Conservation (phyloP, 2,113 vertebrate species). For the Oryzias celebensis region DNA sequence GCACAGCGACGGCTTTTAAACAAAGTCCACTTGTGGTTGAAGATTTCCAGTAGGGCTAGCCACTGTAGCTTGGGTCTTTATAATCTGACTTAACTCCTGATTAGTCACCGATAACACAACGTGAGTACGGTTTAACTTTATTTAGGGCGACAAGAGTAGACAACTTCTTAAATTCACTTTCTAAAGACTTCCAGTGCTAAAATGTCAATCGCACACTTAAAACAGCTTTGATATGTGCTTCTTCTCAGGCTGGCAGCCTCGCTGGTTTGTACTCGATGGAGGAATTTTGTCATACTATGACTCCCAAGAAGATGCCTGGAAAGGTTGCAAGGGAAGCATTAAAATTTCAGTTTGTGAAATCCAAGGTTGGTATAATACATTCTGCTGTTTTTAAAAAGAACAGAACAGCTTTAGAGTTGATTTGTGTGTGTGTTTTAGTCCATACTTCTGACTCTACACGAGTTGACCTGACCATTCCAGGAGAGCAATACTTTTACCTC, state of each 20-base stretch:
- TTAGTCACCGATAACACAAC: slow-evolving; percentile 30
- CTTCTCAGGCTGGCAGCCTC: slow-evolving; percentile 93
- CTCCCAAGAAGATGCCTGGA: slow-evolving; percentile 96
- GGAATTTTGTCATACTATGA: slow-evolving; percentile 96
- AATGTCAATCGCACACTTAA: neutral
- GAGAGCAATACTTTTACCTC: slow-evolving; percentile 97
- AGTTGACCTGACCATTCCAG: slow-evolving; percentile 94
- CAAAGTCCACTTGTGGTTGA: neutral
- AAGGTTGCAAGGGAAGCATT: slow-evolving; percentile 98
- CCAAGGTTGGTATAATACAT: slow-evolving; percentile 81
- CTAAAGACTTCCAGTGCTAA: neutral
- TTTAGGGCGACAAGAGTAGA: neutral
- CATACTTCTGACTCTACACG: slow-evolving; percentile 91
- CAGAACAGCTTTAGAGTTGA: neutral
- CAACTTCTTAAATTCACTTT: neutral
- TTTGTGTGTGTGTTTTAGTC: slow-evolving; percentile 71
- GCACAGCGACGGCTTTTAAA: too few species aligned
- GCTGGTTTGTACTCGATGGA: slow-evolving; percentile 96
- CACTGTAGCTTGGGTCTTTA: slow-evolving; percentile 19
- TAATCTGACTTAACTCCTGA: slow-evolving; percentile 47
- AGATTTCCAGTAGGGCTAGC: neutral
- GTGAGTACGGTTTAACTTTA: slow-evolving; percentile 4
- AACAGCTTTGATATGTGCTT: neutral
- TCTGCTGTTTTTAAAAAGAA: neutral
- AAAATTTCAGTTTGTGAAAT: slow-evolving; percentile 99